These are phyloP conservation scores for Julus scandinavius DNA, from an alignment of 2,888 invertebrate genomes.

Conservation along the genomic window DNA sequence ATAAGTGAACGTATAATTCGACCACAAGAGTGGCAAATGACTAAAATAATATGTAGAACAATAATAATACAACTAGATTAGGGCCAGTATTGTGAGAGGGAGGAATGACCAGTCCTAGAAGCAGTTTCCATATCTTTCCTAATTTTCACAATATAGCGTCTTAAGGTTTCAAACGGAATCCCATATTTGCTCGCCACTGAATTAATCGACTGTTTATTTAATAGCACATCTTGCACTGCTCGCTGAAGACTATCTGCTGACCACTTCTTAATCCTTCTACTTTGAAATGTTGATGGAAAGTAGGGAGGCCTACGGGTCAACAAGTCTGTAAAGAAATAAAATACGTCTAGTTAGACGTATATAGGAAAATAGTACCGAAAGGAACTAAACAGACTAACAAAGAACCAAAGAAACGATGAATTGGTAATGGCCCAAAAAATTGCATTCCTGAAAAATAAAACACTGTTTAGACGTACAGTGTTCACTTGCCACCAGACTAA, in stretches of 20 bases:
- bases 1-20: background rate
- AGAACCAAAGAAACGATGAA: conserved; percentile 25
- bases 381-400: background rate
- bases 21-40: background rate
- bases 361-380: conserved; percentile 15
- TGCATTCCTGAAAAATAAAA: background rate
- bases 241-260: conserved; percentile 49
- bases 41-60: background rate
- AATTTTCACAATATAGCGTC: conserved; percentile 49
- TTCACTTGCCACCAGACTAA: background rate
- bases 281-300: conserved; percentile 41
- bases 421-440: background rate
- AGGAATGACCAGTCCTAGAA: conserved; percentile 7
- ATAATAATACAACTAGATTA: background rate
- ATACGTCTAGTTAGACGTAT: conserved; percentile 51
- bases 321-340: conserved; percentile 51
- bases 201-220: conserved; percentile 49
- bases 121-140: conserved; percentile 19
- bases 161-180: conserved; percentile 50
- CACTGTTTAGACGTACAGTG: background rate
- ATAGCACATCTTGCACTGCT: conserved; percentile 46
- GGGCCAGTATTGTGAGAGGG: conserved; percentile 14
- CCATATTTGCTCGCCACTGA: conserved; percentile 45
- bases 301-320: conserved; percentile 46
- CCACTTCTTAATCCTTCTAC: conserved; percentile 50